Percentiles rank a stretch among this genome's conserved stretches.
These are phyloP conservation scores for Eupithecia centaureata DNA, from an alignment of 2,888 invertebrate genomes.

Conservation along the genomic window DNA sequence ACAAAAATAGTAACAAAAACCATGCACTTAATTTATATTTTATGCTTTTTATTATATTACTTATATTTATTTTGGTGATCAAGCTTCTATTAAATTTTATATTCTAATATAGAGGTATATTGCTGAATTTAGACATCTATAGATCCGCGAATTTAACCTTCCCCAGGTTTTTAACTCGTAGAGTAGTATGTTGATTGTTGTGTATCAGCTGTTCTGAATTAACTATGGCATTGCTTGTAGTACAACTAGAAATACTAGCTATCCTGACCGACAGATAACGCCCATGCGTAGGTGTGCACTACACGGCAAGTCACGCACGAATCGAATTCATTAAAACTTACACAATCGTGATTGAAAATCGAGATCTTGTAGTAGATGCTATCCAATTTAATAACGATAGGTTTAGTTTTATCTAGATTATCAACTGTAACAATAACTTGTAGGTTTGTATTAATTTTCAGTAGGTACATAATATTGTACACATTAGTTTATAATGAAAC, in stretches of 20 bases:
- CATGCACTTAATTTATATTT: too few species aligned
- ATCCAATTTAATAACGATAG: neutral
- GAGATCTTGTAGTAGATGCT: conserved; percentile 3
- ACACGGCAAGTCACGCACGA: conserved; percentile 51
- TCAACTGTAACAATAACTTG: neutral
- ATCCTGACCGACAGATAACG: conserved; percentile 47
- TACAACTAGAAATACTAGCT: conserved; percentile 55
- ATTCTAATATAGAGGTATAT: too few species aligned
- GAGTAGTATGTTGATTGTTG: neutral
- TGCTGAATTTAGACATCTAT: neutral
- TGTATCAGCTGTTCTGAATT: conserved; percentile 15
- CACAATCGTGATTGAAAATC: conserved; percentile 20
- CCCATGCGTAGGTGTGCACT: conserved; percentile 43
- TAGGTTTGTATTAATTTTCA: too few species aligned
- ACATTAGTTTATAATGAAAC: too few species aligned
- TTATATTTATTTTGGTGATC: neutral
- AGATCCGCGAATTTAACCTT: neutral
- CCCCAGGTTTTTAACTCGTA: neutral
- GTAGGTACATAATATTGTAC: too few species aligned
- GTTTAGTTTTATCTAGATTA: conserved; percentile 9
- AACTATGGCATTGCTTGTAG: conserved; percentile 52
- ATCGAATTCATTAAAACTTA: conserved; percentile 56
- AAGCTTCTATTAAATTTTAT: too few species aligned
- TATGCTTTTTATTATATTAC: neutral
- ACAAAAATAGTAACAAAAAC: neutral